A percentile compares a stretch with the other conserved stretches of the same genome.
Evolutionary conservation across 30 jellyfish, hydroid and myxozoan species (phyloP).

Genomic region (Aurelia sp.): DNA sequence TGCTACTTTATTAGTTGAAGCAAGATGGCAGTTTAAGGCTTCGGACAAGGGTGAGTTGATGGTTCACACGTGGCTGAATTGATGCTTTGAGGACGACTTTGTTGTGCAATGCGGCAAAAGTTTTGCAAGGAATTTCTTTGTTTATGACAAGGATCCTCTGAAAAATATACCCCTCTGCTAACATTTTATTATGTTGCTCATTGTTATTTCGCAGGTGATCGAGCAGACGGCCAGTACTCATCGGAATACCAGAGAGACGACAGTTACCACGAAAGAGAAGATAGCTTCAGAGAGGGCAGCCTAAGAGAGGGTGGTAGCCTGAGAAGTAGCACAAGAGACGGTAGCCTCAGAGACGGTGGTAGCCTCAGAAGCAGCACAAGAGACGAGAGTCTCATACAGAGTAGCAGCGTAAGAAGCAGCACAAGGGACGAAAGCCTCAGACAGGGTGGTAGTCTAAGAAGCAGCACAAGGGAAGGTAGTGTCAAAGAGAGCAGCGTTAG

Average conservation of each 20-base stretch:
- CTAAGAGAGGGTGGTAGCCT: constrained; percentile 6
- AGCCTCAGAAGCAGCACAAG: background rate
- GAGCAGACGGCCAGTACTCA: constrained; percentile 15
- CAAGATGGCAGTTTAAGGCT: too few relatives aligned
- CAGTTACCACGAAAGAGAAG: constrained; percentile 17
- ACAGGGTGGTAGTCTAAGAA: background rate
- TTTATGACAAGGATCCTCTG: too few relatives aligned
- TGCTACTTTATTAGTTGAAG: too few relatives aligned
- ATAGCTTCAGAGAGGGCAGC: background rate
- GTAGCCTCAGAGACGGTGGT: background rate
- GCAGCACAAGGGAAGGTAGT: constrained; percentile 4
- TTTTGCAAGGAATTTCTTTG: too few relatives aligned
- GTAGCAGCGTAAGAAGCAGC: background rate
- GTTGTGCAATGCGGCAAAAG: too few relatives aligned
- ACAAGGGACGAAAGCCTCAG: background rate
- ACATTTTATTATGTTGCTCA: too few relatives aligned
- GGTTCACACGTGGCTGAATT: too few relatives aligned
- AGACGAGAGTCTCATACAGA: background rate
- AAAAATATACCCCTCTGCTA: too few relatives aligned
- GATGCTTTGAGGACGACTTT: too few relatives aligned
- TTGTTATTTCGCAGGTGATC: constrained; percentile 15
- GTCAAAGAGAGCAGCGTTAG: constrained; percentile 15
- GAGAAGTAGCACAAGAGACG: background rate
- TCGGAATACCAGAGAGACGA: background rate
- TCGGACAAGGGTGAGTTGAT: too few relatives aligned